phyloP scores from a whole-genome alignment of 1,140 invertebrate genomes.

The Neodiprion virginianus region DNA sequence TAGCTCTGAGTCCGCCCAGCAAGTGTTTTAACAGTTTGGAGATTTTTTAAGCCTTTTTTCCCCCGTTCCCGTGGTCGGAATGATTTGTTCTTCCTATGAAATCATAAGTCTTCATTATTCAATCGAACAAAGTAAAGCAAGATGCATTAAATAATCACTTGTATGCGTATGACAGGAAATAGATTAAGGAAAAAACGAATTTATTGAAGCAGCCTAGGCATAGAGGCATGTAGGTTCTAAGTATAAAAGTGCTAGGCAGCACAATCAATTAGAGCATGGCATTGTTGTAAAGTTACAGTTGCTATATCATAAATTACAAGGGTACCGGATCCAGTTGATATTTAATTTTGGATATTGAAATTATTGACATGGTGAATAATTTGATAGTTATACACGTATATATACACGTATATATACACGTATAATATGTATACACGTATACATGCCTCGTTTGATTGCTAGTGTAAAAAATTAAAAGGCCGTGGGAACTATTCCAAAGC shows the following conservation, averaged over 20 bases:
- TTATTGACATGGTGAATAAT: background rate
- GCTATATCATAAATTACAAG: background rate
- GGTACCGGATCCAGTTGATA: no score
- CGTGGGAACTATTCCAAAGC: background rate
- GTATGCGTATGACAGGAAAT: background rate
- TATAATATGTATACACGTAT: no score
- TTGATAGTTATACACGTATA: background rate
- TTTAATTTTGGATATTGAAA: background rate
- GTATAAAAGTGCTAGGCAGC: background rate
- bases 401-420: no score
- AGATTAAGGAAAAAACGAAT: background rate
- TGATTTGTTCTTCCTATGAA: constrained; percentile 87
- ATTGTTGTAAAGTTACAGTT: background rate
- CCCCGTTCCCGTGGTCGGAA: constrained; percentile 81
- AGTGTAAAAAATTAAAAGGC: no score
- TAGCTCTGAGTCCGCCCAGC: constrained; percentile 74
- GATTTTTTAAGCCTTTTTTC: constrained; percentile 84
- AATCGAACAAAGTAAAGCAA: background rate
- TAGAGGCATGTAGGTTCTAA: background rate
- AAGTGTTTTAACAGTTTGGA: constrained; percentile 88
- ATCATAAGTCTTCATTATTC: constrained; percentile 21
- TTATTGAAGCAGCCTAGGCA: background rate
- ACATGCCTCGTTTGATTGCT: no score
- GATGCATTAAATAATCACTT: background rate
- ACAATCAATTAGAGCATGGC: background rate